A percentile compares a stretch with the other conserved stretches of the same genome.
Evolutionary conservation across 2,113 vertebrate species (phyloP).

Genomic region (Heloderma charlesbogerti): DNA sequence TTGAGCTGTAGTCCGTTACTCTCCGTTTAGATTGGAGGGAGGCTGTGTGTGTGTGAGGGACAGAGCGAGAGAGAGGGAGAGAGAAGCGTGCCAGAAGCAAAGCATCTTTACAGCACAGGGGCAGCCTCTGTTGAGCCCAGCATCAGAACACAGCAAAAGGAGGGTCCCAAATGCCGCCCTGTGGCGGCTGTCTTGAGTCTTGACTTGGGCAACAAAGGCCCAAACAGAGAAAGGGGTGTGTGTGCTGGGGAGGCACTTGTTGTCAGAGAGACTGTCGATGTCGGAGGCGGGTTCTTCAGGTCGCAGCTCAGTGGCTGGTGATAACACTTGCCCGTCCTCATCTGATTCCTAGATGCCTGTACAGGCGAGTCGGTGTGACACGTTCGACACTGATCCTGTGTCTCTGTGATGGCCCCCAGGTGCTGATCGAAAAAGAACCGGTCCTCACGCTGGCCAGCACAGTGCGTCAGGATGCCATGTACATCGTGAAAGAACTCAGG

Average conservation of each 20-base stretch:
- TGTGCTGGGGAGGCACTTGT: not conserved
- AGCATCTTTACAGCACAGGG: no score
- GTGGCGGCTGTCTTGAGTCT: not conserved
- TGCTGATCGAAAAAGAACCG: slow-evolving; percentile 22
- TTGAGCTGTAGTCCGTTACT: no score
- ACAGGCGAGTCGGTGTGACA: not conserved
- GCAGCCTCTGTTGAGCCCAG: not conserved
- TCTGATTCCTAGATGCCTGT: not conserved
- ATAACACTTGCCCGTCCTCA: not conserved
- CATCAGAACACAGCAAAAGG: not conserved
- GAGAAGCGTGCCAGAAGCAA: no score
- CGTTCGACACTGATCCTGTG: not conserved
- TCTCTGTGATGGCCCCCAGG: not conserved
- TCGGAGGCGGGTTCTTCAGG: not conserved
- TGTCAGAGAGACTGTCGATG: not conserved
- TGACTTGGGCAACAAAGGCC: not conserved
- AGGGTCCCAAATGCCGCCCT: not conserved
- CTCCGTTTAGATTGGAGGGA: no score
- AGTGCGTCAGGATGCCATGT: slow-evolving; percentile 21
- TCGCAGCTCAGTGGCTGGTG: not conserved
- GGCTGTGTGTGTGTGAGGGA: no score
- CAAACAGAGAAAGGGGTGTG: not conserved
- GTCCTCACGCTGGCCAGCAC: not conserved
- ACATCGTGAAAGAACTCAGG: slow-evolving; percentile 23
- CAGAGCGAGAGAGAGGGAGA: no score